Evolutionary conservation across 2,797 vertebrate genomes (phyloP).

Genomic region (Microctenopoma lineatum): DNA sequence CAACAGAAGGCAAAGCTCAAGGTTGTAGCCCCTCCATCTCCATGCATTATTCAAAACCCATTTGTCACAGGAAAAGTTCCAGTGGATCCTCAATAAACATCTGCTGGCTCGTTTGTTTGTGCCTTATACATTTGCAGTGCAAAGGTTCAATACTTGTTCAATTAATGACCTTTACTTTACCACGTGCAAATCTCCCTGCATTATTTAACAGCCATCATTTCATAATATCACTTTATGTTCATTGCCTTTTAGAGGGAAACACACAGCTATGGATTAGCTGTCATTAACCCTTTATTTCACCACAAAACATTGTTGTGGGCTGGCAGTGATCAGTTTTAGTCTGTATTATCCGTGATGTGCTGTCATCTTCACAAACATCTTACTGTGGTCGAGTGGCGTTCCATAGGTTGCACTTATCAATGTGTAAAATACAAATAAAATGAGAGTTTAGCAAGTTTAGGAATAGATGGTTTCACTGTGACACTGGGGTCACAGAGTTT

Average conservation of each 20-base stretch:
- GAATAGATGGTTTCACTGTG: not conserved
- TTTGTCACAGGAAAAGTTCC: slow-evolving; percentile 72
- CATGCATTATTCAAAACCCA: slow-evolving; percentile 76
- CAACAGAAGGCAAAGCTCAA: slow-evolving; percentile 74
- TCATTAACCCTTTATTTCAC: slow-evolving; percentile 8
- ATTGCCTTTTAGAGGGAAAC: slow-evolving; percentile 32
- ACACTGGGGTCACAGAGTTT: not conserved
- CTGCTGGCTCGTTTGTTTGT: slow-evolving; percentile 65
- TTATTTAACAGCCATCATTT: slow-evolving; percentile 57
- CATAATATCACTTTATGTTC: slow-evolving; percentile 44
- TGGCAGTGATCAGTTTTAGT: slow-evolving; percentile 26
- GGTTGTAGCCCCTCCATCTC: slow-evolving; percentile 66
- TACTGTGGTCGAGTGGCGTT: slow-evolving; percentile 4
- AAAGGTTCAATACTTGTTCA: slow-evolving; percentile 51
- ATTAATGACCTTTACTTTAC: slow-evolving; percentile 57
- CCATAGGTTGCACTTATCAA: slow-evolving; percentile 2
- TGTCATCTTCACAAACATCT: slow-evolving; percentile 14
- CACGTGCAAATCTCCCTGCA: slow-evolving; percentile 40
- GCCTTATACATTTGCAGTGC: slow-evolving; percentile 46
- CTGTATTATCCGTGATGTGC: not conserved
- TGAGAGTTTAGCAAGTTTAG: no score
- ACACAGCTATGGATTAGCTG: slow-evolving; percentile 22
- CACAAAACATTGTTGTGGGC: slow-evolving; percentile 3
- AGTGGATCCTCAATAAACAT: slow-evolving; percentile 64
- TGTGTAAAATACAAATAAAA: not conserved